phyloP scores from a whole-genome alignment of 2,797 vertebrate genomes.

The Manis crassicaudata region DNA sequence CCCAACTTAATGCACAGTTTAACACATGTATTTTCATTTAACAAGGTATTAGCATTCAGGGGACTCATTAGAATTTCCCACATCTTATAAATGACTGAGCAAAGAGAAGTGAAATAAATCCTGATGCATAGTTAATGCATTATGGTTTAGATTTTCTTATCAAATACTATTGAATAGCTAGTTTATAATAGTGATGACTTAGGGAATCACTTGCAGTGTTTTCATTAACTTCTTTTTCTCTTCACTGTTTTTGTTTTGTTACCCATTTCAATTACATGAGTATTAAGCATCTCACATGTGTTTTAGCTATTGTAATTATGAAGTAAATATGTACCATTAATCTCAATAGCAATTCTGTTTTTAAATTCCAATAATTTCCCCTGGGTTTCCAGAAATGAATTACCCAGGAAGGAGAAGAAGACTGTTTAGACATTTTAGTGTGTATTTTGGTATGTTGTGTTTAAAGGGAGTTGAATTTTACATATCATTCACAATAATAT shows the following conservation, averaged over 20 bases:
- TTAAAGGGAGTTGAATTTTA: background rate
- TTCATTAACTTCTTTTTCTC: background rate
- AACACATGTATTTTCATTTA: background rate
- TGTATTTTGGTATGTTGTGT: background rate
- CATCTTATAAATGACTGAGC: background rate
- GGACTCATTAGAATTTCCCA: background rate
- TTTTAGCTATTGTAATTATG: slow-evolving; percentile 8
- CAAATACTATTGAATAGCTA: background rate
- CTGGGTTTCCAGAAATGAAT: background rate
- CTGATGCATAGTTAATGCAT: background rate
- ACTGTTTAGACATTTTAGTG: background rate
- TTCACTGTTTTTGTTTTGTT: background rate
- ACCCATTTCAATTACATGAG: background rate
- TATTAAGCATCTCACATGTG: background rate
- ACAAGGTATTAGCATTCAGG: background rate
- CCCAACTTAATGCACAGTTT: background rate
- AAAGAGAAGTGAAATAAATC: background rate
- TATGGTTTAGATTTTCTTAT: background rate
- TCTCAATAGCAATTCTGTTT: background rate
- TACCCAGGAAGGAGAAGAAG: background rate
- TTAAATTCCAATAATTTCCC: background rate
- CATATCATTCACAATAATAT: background rate
- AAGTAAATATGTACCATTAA: background rate
- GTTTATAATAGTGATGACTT: background rate
- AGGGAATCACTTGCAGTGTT: background rate